Conservation (phyloP, 2,113 vertebrate species). For the Lagopus muta region DNA sequence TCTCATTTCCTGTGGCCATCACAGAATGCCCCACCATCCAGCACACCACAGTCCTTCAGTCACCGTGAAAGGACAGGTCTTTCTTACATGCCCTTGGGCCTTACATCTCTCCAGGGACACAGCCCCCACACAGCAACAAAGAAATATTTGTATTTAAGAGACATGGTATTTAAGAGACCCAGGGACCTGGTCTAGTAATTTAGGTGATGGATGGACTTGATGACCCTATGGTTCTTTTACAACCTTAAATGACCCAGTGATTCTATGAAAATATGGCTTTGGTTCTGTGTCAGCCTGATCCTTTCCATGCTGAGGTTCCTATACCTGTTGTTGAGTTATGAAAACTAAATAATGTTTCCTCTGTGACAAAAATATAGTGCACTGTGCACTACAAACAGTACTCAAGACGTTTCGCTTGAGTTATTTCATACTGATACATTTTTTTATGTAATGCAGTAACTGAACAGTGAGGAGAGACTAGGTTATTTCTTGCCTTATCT, state of each 20-base stretch:
- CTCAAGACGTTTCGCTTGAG: neutral
- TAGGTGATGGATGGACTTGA: neutral
- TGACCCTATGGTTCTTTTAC: neutral
- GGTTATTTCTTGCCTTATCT: neutral
- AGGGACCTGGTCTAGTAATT: neutral
- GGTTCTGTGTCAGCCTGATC: neutral
- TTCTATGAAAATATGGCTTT: neutral
- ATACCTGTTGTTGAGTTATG: neutral
- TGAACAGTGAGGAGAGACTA: neutral
- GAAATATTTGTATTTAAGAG: neutral
- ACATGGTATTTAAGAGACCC: neutral
- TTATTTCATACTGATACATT: neutral
- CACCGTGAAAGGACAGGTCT: neutral
- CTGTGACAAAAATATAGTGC: neutral
- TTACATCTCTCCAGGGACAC: neutral
- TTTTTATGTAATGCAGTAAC: neutral
- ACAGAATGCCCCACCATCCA: neutral
- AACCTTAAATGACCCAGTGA: neutral
- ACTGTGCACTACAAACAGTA: neutral
- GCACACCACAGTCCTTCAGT: fast-evolving
- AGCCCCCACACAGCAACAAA: neutral
- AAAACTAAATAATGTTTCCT: neutral
- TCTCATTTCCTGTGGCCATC: fast-evolving
- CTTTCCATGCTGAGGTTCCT: neutral
- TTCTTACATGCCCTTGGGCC: neutral